Percentiles rank a stretch among this genome's conserved stretches.
phyloP scores from a whole-genome alignment of 2,888 invertebrate species.

The Heliconius erato region DNA sequence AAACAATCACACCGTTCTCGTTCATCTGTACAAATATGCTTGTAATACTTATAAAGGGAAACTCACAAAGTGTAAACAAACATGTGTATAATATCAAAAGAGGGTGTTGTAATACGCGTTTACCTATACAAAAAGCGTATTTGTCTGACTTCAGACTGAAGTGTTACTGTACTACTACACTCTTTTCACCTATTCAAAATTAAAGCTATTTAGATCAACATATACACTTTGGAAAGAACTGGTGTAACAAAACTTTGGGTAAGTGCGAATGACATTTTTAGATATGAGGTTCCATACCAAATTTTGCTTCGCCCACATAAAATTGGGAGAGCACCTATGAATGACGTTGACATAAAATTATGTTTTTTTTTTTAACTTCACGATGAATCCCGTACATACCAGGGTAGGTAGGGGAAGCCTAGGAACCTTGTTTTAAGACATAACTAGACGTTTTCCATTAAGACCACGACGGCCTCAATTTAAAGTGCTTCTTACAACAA shows the following conservation, averaged over 20 bases:
- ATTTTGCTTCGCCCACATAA: not conserved
- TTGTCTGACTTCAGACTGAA: not conserved
- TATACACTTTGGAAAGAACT: slow-evolving; percentile 4
- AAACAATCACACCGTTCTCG: not conserved
- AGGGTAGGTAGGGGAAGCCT: not conserved
- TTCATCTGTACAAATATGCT: no score
- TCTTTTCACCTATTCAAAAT: slow-evolving; percentile 6
- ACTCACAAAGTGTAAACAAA: not conserved
- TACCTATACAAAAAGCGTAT: not conserved
- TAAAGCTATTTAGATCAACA: slow-evolving; percentile 21
- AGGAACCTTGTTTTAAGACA: not conserved
- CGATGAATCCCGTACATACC: not conserved
- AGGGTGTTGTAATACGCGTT: not conserved
- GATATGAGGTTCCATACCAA: not conserved
- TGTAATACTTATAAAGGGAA: not conserved
- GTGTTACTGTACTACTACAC: not conserved
- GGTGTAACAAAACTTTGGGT: not conserved
- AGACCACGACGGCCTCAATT: not conserved
- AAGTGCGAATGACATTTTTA: not conserved
- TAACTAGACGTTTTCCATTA: not conserved
- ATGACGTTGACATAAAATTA: not conserved
- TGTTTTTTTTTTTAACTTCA: not conserved
- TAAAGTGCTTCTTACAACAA: no score
- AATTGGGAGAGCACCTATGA: not conserved
- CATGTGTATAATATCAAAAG: not conserved